phyloP scores from a whole-genome alignment of 2,888 invertebrate genomes.

The Dynastes tityus region DNA sequence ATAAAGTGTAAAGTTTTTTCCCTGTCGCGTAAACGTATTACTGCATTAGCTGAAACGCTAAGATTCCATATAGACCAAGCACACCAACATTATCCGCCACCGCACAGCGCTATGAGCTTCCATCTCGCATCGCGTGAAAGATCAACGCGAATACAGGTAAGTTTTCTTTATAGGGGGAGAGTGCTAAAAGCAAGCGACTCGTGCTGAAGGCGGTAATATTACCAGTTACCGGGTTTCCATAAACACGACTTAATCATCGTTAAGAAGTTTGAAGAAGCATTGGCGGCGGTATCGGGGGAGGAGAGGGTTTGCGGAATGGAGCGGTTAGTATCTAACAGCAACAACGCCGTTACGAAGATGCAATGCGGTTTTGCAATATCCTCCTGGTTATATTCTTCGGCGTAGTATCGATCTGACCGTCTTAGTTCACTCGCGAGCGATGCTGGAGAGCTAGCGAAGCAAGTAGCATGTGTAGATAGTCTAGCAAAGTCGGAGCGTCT shows the following conservation, averaged over 20 bases:
- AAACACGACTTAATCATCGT: constrained; percentile 33
- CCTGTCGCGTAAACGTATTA: constrained; percentile 1
- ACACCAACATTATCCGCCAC: no score
- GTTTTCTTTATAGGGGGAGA: not conserved
- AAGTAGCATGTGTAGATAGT: not conserved
- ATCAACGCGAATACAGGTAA: not conserved
- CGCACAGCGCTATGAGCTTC: no score
- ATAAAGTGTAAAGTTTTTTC: constrained; percentile 20
- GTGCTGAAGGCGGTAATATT: constrained; percentile 16
- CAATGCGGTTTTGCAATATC: constrained; percentile 32
- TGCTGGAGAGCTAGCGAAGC: not conserved
- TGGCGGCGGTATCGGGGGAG: not conserved
- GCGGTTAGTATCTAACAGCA: constrained; percentile 22
- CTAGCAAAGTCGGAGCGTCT: not conserved
- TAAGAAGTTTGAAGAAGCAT: constrained; percentile 15
- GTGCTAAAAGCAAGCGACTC: not conserved
- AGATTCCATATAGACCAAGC: not conserved
- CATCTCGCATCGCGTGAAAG: not conserved
- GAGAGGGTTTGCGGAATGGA: not conserved
- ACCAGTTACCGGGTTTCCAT: constrained; percentile 29
- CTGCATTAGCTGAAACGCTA: constrained; percentile 26
- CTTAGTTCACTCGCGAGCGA: no score
- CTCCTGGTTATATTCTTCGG: constrained; percentile 2
- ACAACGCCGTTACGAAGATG: constrained; percentile 11
- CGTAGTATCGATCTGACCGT: constrained; percentile 12